Evolutionary conservation across 2,888 invertebrate genomes (phyloP), one percentile per base, ranked within the genome.

Genomic region (Anagyrus pseudococci): DNA sequence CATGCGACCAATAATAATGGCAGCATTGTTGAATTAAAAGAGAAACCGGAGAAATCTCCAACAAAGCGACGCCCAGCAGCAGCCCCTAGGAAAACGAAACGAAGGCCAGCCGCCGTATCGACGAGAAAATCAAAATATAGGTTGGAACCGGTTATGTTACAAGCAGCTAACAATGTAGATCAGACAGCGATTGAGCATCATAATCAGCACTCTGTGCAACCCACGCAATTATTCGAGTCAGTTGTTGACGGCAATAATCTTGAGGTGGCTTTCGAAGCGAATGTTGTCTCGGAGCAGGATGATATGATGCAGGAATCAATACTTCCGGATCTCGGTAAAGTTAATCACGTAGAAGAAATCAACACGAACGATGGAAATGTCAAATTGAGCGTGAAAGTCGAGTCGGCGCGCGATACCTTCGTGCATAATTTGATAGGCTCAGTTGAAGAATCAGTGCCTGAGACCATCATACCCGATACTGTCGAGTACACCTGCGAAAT

Each of bases 401-500:
- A 81, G 60, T 79, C 82, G 49, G 62, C 73, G 1, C 69, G 73
- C 0, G 68, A 72, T 6, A 67, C 70, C 26, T 70, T 69, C 25
- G 69, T 73, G 52, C 71, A 77, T 44, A 74, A 69, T 63, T 66
- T 78, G 50, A 75, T 77, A 7, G 81, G 83, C 53, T 74, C 82
- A 0, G 77, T 82, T 17, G 84, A 85, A 61, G 84, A 85, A 59
- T 83, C 75, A 37, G 81, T 77, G 73, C 83, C 67, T 68, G 85
- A 74, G 79, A 85, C 77, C 76, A 85, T 80, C 71, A 84, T 73
- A 81, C 85, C 71, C 75, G 87, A 82, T 71, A 84, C 75, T 59
- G 82, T 78, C 68, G 88, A 88, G 46, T 91, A 87, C 81, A 89
- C 88, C 70, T 93, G 93, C 77, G 92, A 92, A 79, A 92, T 93